Percentiles rank a stretch among this genome's conserved stretches.
These are phyloP conservation scores for Oscheius sp. DNA, from an alignment of 2,888 invertebrate genomes.

Conservation along the genomic window DNA sequence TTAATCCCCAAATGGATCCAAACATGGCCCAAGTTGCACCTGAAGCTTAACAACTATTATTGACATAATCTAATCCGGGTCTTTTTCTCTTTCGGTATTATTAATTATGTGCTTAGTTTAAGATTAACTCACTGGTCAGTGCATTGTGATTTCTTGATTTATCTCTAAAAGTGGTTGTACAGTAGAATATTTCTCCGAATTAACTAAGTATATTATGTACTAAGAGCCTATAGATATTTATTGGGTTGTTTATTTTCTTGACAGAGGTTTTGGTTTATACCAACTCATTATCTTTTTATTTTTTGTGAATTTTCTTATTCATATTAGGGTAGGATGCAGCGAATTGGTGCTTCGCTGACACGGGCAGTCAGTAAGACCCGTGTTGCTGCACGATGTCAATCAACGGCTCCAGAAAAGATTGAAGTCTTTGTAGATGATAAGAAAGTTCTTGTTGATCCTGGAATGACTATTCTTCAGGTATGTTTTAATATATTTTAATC, in stretches of 20 bases:
- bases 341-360: constrained; percentile 38
- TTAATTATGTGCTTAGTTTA: neutral
- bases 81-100: constrained; percentile 1
- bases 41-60: neutral
- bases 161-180: constrained; percentile 9
- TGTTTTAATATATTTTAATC: neutral
- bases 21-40: constrained; percentile 16
- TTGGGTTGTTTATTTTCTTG: neutral
- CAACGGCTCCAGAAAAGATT: constrained; percentile 70
- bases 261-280: neutral
- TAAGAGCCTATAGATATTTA: constrained; percentile 9
- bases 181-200: neutral
- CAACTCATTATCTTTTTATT: constrained; percentile 6
- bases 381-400: constrained; percentile 29
- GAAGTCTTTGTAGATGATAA: constrained; percentile 93
- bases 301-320: neutral
- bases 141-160: constrained; percentile 16
- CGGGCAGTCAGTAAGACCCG: constrained; percentile 25
- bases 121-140: neutral
- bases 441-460: constrained; percentile 90
- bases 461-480: constrained; percentile 94
- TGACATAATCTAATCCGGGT: constrained; percentile 17
- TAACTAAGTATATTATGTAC: neutral
- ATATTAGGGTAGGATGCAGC: constrained; percentile 43
- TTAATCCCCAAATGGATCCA: constrained; percentile 20